A percentile compares a stretch with the other conserved stretches of the same genome.
These are phyloP conservation scores for Xiphorhynchus erythropygius DNA, from an alignment of 2,797 vertebrate species.

Conservation along the genomic window DNA sequence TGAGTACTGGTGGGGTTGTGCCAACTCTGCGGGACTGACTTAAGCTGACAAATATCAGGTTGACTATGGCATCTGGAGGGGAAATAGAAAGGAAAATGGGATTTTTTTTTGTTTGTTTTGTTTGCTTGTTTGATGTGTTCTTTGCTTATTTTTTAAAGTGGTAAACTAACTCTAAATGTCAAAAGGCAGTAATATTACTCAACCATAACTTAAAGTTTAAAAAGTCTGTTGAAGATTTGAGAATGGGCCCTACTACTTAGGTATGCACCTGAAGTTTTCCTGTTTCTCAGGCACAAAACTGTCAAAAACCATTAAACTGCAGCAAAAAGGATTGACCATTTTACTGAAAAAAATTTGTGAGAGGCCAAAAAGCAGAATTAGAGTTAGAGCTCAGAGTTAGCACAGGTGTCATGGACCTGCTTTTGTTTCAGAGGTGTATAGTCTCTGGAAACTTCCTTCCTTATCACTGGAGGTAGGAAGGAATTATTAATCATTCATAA, in stretches of 20 bases:
- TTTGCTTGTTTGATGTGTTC: rapidly evolving
- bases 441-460: background rate
- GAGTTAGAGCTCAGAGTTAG: too few relatives aligned
- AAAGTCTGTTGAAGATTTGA: background rate
- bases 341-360: background rate
- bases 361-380: background rate
- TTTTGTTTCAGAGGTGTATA: background rate
- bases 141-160: background rate
- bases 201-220: background rate
- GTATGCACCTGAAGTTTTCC: background rate
- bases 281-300: background rate
- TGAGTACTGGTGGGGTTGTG: background rate
- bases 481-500: background rate
- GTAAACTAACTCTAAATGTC: background rate
- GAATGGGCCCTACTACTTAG: background rate
- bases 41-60: background rate
- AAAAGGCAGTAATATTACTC: background rate
- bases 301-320: background rate
- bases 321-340: background rate
- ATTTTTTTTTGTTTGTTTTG: background rate
- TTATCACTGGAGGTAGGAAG: background rate
- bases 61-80: background rate
- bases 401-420: background rate
- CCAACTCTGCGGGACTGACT: background rate
- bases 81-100: background rate